Evolutionary conservation across 1,140 invertebrate species (phyloP), one percentile per base, ranked within the genome.

Genomic region (Temnothorax curvispinosus): DNA sequence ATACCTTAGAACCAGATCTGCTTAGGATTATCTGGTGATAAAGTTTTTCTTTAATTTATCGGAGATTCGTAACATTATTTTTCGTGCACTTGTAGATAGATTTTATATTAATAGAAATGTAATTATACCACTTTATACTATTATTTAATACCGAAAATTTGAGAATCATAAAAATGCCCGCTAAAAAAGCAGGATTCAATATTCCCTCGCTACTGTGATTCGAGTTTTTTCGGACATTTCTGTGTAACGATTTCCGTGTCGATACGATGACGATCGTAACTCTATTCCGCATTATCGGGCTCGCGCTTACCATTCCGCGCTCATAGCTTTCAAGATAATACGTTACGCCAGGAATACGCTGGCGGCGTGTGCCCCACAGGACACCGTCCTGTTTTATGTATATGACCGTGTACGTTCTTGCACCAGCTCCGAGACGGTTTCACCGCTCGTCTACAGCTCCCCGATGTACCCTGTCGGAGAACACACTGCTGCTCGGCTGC

Each of bases 391-490:
- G 67, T 84, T 84, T 84, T 84, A 84, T 84, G 54, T 74, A 84
- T 84, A 74, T 74, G 44, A 56, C 7, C 21, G 65, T 82, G 67
- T 82, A 82, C 72, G 62, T 85, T 85, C 74, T 78, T 78, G 62
- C 74, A 78, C 74, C 21, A 21, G 54, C 38, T 56, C 71, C 56
- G 21, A 85, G 82, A 85, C 58, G 74, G 76, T 62, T 85, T 85
- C 56, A 58, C 86, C 67, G 65, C 69, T 84, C 78, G 76, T 69
- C 82, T 85, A 85, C 58, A 41, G 82, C 82, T 78, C 82, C 72
- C 72, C 58, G 82, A 85, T 78, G 58, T 78, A 76, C 75, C 74
- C 74, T 85, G 71, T 85, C 75, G 82, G 82, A 85, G 75, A 85
- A 85, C 75, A 85, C 82, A 85, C 82, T 78, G 67, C 87, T 58